Evolutionary conservation across 2,888 invertebrate genomes (phyloP), one percentile per base, ranked within the genome.

Genomic region (Parascotia fuliginaria): DNA sequence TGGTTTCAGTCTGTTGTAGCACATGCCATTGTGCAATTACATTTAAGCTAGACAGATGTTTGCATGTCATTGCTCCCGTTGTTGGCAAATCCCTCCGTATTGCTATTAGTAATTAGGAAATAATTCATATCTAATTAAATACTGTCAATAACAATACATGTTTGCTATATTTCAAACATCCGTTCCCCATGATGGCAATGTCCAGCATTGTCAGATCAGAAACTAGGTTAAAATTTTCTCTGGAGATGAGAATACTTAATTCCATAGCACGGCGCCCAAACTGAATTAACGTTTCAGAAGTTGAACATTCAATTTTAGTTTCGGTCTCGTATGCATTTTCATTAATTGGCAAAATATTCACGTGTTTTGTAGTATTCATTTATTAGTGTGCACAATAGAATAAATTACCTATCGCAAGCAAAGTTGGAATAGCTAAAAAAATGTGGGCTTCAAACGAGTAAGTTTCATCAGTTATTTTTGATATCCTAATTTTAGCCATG

Each of bases 171-270:
- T n/a, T n/a, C n/a, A n/a, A n/a, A n/a, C n/a, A n/a, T n/a, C n/a
- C 5, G 19, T 19, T 19, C 19, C 19, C 15, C 19, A 36, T 28
- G n/a, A n/a, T 14, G 22, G 24, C 19, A n/a, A n/a, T 66, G 65
- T 67, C 70, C 73, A 69, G 60, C 66, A 56, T 72, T 73, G 70
- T 70, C 70, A 67, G 58, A 55, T 62, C 56, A 50, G 49, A 46
- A 76, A 73, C 59, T 73, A 41, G 75, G 79, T 79, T 75, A 73
- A 60, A 64, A 42, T 46, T 47, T 16, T 47, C 52, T 56, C 52
- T 38, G 28, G 56, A 56, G 58, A 48, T 46, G 49, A 50, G 70
- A 70, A 75, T 75, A 70, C 72, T 70, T 77, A 74, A 78, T 78
- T 72, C 67, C 60, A 71, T 70, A 72, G 62, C 68, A 66, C 57